Evolutionary conservation across 2,113 vertebrate species (phyloP).

Genomic region (Amblyopsis rosae): DNA sequence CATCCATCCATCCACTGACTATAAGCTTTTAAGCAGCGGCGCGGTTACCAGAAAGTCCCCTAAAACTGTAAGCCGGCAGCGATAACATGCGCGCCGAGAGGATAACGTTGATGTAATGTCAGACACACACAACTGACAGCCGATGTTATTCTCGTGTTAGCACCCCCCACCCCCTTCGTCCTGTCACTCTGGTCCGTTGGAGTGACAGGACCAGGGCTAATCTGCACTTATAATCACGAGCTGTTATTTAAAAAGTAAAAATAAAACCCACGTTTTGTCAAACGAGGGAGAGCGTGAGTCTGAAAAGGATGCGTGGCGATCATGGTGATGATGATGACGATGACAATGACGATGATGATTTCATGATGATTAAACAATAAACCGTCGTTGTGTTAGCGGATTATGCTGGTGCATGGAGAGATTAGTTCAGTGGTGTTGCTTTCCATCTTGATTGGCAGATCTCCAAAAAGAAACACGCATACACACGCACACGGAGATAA

Average conservation of each 20-base stretch:
- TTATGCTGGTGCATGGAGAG: constrained; percentile 76
- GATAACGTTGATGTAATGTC: constrained; percentile 77
- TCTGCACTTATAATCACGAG: constrained; percentile 74
- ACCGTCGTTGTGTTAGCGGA: constrained; percentile 76
- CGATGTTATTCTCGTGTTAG: constrained; percentile 70
- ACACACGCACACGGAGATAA: neutral
- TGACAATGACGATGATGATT: constrained; percentile 60
- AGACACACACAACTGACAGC: constrained; percentile 71
- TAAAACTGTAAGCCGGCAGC: constrained; percentile 75
- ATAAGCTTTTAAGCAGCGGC: constrained; percentile 74
- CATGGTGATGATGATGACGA: constrained; percentile 32
- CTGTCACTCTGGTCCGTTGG: constrained; percentile 53
- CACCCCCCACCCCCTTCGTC: constrained; percentile 67
- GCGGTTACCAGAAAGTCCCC: constrained; percentile 76
- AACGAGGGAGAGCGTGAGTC: constrained; percentile 19
- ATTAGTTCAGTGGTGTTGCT: constrained; percentile 78
- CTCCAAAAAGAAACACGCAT: constrained; percentile 62
- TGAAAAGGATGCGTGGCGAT: constrained; percentile 44
- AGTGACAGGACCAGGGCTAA: constrained; percentile 47
- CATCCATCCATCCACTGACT: constrained; percentile 67
- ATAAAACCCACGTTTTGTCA: neutral
- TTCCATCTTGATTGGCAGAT: constrained; percentile 74
- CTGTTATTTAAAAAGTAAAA: constrained; percentile 69
- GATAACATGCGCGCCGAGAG: constrained; percentile 74
- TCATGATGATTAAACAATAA: constrained; percentile 79